Evolutionary conservation across 2,888 invertebrate species (phyloP).

Genomic region (Dynastes tityus): DNA sequence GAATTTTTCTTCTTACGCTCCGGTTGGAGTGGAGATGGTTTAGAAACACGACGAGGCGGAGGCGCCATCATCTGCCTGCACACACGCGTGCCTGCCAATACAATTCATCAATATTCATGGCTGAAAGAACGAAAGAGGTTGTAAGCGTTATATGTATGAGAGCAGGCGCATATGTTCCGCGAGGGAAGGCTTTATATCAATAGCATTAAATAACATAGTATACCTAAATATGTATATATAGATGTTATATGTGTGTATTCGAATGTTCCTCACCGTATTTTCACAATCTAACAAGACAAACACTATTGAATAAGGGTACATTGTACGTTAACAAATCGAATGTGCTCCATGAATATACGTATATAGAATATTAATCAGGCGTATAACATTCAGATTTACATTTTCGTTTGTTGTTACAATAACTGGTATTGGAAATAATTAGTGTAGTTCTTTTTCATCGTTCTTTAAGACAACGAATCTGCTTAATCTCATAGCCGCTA

Average conservation of each 20-base stretch:
- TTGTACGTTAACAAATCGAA: too few relatives aligned
- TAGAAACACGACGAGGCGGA: background rate
- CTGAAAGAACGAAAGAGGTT: slow-evolving; percentile 37
- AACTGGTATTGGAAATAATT: too few relatives aligned
- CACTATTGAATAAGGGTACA: background rate
- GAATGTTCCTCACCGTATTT: background rate
- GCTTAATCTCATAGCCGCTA: too few relatives aligned
- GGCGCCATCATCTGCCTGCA: slow-evolving; percentile 18
- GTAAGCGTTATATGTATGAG: slow-evolving; percentile 38
- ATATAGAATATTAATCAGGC: too few relatives aligned
- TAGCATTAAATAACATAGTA: slow-evolving; percentile 48
- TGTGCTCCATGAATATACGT: too few relatives aligned
- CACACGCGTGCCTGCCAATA: slow-evolving; percentile 26
- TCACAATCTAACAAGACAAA: background rate
- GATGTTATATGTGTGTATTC: slow-evolving; percentile 1
- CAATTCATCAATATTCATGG: slow-evolving; percentile 50
- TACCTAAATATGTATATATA: slow-evolving; percentile 41
- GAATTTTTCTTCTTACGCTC: slow-evolving; percentile 24
- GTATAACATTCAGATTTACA: too few relatives aligned
- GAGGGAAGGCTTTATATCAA: slow-evolving; percentile 41
- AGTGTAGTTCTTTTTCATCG: too few relatives aligned
- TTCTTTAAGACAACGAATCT: too few relatives aligned
- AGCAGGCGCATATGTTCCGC: slow-evolving; percentile 43
- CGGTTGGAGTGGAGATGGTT: background rate
- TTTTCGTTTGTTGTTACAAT: too few relatives aligned